These are phyloP conservation scores for Pheosia tremula DNA, from an alignment of 2,888 invertebrate genomes.

Conservation along the genomic window DNA sequence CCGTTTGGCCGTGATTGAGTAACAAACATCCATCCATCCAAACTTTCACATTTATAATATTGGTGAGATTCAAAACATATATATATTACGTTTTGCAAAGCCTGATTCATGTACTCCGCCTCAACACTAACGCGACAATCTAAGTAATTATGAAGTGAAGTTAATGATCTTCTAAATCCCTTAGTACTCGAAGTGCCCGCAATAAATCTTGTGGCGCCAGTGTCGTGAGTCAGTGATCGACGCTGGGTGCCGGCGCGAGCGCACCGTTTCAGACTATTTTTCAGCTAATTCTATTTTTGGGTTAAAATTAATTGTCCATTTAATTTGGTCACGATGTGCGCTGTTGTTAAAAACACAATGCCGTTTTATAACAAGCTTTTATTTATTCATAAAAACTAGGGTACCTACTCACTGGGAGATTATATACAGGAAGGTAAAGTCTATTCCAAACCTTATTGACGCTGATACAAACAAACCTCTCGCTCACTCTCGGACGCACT, in stretches of 20 bases:
- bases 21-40: no score
- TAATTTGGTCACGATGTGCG: constrained; percentile 17
- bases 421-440: no score
- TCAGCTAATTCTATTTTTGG: constrained; percentile 51
- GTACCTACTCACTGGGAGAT: no score
- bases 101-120: constrained; percentile 5
- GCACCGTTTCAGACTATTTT: constrained; percentile 36
- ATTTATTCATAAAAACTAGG: background rate
- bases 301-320: constrained; percentile 35
- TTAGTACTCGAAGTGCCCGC: constrained; percentile 54
- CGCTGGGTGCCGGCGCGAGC: constrained; percentile 47
- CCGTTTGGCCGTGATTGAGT: no score
- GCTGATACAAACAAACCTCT: no score
- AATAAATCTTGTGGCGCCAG: constrained; percentile 77
- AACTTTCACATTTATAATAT: no score
- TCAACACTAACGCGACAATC: constrained; percentile 30
- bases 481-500: no score
- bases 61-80: no score
- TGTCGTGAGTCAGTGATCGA: constrained; percentile 60
- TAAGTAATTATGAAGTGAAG: constrained; percentile 40
- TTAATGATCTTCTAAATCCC: constrained; percentile 47
- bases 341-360: background rate
- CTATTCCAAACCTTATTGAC: no score
- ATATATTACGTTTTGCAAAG: background rate
- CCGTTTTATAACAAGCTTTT: constrained; percentile 3